Base-by-base conservation (phyloP, 2,113 vertebrate genomes). In the Trematocara stigmaticum region DNA sequence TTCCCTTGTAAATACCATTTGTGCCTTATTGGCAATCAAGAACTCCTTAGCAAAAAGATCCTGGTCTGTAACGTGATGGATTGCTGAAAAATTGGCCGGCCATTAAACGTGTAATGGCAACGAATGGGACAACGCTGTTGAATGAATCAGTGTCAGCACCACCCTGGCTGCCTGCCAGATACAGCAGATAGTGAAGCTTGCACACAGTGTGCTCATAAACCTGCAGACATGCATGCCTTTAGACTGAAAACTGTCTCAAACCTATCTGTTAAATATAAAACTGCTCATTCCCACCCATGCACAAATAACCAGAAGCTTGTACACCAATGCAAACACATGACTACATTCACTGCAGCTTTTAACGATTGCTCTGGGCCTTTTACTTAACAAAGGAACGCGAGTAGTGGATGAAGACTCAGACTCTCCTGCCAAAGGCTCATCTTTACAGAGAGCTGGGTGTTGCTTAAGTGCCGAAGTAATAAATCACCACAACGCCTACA, bases 91-190 rank as follows among this genome's bases (percentile, higher is more conserved):
- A 79, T 15, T 45, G 26, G 78, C 12, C 2, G 49, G 20, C 7
- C 78, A 78, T 93, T 90, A 85, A 85, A 84, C 6, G 4, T 47
- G 23, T 9, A 61, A 47, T 20, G 1, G 10, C 49, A 56, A 47
- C 23, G 51, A 88, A 86, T 82, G 38, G 1, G 83, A 55, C 66
- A 4, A 31, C 47, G 45, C 40, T 31, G 53, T 66, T 29, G 15
- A 64, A 88, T 87, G 87, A 89, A 87, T 91, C 91, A 85, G 29
- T 2, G 88, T 85, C 79, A 23, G 76, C 85, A 12, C 6, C 29
- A 5, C 3, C 3, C 11, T 86, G 91, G 87, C 80, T 5, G 8
- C 3, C 69, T 59, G 89, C 91, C 90, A 87, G 35, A 66, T 38
- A 47, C 42, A 51, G 26, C 71, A 51, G 71, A 76, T 53, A 10